Conservation (phyloP, 2,113 vertebrate genomes). For the Drymodes brunneopygia region DNA sequence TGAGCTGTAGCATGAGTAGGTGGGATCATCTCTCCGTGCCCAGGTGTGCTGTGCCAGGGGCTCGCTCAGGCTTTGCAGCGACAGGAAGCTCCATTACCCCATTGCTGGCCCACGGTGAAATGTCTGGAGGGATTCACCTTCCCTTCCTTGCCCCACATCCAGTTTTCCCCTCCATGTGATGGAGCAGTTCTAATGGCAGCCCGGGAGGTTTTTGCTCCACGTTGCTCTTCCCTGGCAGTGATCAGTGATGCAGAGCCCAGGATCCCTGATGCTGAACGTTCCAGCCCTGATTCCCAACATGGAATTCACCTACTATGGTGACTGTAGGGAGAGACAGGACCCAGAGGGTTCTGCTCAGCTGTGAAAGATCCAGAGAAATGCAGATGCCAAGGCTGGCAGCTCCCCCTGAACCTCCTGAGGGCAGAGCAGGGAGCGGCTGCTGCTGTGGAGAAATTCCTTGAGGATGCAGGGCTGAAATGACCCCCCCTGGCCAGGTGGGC, state of each 20-base stretch:
- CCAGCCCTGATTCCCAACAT: fast-evolving
- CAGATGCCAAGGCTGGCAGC: not conserved
- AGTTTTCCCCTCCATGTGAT: not conserved
- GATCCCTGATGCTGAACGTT: not conserved
- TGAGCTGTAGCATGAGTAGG: not conserved
- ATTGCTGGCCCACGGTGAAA: fast-evolving
- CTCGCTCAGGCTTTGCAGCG: fast-evolving
- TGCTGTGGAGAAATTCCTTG: not conserved
- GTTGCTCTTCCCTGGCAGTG: not conserved
- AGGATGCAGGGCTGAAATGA: not conserved
- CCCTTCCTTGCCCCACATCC: not conserved
- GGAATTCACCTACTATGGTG: fast-evolving
- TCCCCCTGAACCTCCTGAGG: not conserved
- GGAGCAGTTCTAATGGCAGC: not conserved
- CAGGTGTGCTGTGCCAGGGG: not conserved
- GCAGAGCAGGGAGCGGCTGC: not conserved
- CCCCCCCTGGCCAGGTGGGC: fast-evolving
- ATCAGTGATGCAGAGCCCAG: fast-evolving
- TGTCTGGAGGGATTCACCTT: not conserved
- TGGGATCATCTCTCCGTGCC: not conserved
- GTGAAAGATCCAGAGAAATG: not conserved
- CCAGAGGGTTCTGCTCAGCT: not conserved
- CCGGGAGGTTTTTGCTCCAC: fast-evolving
- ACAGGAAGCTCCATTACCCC: not conserved
- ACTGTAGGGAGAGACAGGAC: not conserved